Evolutionary conservation across 2,797 vertebrate genomes (phyloP), one percentile per base, ranked within the genome.

Genomic region (Schizopygopsis pylzovi): DNA sequence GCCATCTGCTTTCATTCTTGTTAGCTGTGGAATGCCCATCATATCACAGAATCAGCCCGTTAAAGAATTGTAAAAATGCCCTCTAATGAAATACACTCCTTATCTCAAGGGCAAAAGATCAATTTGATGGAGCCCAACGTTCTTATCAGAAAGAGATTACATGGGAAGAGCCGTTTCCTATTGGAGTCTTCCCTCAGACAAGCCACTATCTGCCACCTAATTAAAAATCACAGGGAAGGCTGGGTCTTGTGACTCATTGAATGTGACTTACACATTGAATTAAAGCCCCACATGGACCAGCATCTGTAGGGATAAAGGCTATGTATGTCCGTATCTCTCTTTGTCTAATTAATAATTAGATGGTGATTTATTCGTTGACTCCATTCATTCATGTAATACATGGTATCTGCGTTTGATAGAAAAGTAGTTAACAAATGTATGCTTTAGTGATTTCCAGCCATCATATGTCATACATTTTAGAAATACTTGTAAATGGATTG

Each of bases 21-120:
- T 70, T 56, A 25, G 20, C 65, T 67, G 8, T 86, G 6, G 49
- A 86, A 49, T 61, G 8, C 5, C 56, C 61, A 9, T 80, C 68
- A 85, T 25, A 78, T 79, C 61, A 43, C 39, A 4, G 15, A 85
- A 81, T 45, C 72, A 59, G 37, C 79, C 43, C 0, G 47, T 72
- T 72, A 85, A 85, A 82, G 61, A 84, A 73, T 47, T 28, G 25
- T 54, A 70, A 85, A 84, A 82, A 85, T 63, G 71, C 47, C 70
- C 67, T 33, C 65, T 83, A 88, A 88, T 87, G 79, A 89, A 90
- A 89, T 70, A 65, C 68, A 68, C 84, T 75, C 45, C 82, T 85
- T 88, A 88, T 88, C 88, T 89, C 82, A 77, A 87, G 82, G 83
- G 86, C 82, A 85, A 82, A 76, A 72, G 52, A 88, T 87, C 87